Percentiles rank a stretch among this genome's conserved stretches.
Evolutionary conservation across 2,797 vertebrate species (phyloP).

Genomic region (Sebastes hopkinsi): DNA sequence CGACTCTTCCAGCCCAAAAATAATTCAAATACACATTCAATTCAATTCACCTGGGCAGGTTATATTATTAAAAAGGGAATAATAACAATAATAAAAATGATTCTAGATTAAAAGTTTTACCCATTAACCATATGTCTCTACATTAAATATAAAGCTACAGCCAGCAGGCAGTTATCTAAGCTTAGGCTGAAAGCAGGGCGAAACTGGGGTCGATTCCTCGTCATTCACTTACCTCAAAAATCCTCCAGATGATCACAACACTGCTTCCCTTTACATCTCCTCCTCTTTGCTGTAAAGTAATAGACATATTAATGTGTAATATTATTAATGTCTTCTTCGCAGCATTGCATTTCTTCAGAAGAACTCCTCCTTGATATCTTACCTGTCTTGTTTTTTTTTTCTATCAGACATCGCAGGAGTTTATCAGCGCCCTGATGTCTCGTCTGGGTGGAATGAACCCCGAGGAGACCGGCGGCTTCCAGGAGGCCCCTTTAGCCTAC

Average conservation of each 20-base stretch:
- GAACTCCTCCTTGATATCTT: neutral
- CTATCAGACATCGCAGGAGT: constrained; percentile 93
- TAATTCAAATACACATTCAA: too few relatives aligned
- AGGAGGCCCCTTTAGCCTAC: constrained; percentile 94
- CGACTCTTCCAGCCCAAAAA: too few relatives aligned
- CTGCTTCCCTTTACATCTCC: neutral
- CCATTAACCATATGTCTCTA: neutral
- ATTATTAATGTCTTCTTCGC: neutral
- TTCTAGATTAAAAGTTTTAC: too few relatives aligned
- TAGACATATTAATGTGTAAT: neutral
- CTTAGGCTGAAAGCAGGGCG: neutral
- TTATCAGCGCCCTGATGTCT: constrained; percentile 89
- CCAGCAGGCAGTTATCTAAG: neutral
- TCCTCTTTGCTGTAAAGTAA: neutral
- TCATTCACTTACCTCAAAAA: neutral
- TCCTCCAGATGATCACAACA: neutral
- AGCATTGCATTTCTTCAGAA: neutral
- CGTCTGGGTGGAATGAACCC: constrained; percentile 90
- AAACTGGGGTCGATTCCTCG: neutral
- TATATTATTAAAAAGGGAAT: too few relatives aligned
- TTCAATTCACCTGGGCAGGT: too few relatives aligned
- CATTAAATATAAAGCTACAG: too few relatives aligned
- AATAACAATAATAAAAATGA: too few relatives aligned
- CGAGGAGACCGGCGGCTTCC: constrained; percentile 93
- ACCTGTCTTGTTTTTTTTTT: neutral